Evolutionary conservation across 2,888 invertebrate species (phyloP).

Genomic region (Slavum lentiscoides): DNA sequence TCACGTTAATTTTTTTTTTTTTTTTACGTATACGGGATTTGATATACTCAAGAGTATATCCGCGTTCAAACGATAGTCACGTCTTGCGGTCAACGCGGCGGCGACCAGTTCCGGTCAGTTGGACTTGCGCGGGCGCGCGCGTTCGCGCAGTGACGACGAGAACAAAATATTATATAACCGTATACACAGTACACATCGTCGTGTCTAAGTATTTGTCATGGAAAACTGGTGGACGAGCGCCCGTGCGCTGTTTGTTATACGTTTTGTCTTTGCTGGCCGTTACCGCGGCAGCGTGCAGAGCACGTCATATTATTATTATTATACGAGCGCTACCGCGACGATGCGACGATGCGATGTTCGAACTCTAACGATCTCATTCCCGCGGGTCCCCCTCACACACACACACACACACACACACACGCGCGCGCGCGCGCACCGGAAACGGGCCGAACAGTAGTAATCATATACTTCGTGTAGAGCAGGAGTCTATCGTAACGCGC

Average conservation of each 20-base stretch:
- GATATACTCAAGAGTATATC: neutral
- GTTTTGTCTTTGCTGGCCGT: no score
- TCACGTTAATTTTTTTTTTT: neutral
- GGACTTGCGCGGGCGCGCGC: neutral
- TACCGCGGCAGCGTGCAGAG: no score
- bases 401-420: no score
- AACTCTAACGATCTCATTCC: conserved; percentile 24
- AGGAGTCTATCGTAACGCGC: neutral
- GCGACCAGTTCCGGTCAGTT: conserved; percentile 46
- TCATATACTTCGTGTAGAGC: no score
- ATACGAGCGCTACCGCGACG: neutral
- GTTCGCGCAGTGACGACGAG: conserved; percentile 2
- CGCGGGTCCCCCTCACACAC: neutral
- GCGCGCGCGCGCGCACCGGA: neutral
- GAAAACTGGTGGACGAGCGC: no score
- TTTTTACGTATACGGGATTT: neutral
- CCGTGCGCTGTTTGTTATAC: no score
- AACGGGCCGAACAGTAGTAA: neutral
- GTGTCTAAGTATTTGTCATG: no score
- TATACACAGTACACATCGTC: no score
- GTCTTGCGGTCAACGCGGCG: conserved; percentile 50
- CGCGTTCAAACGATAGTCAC: conserved; percentile 27
- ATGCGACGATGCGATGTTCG: neutral
- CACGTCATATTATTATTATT: neutral
- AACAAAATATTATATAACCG: conserved; percentile 10